Evolutionary conservation across 1,140 invertebrate genomes (phyloP).

Genomic region (Pachypeltis micranthus): DNA sequence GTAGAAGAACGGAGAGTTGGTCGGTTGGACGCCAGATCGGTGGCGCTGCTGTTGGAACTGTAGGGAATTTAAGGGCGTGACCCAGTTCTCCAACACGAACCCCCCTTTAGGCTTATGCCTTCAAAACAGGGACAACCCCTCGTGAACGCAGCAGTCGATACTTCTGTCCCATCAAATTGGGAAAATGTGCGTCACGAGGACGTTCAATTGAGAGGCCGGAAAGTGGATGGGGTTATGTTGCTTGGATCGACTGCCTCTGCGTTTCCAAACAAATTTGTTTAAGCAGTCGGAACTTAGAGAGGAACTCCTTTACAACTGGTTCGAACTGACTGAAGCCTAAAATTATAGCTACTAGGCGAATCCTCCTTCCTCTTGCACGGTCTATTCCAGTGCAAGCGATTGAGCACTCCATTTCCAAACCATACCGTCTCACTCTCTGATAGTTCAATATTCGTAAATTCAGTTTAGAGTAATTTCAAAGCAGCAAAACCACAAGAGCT

Average conservation of each 20-base stretch:
- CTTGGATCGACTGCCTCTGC: not conserved
- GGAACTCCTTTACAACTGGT: too few species aligned
- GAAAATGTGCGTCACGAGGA: not conserved
- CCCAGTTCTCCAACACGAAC: not conserved
- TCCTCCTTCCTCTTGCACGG: too few species aligned
- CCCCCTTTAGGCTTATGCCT: not conserved
- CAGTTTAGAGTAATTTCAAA: too few species aligned
- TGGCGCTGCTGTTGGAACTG: not conserved
- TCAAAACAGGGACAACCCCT: not conserved
- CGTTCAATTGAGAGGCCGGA: not conserved
- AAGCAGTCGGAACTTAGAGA: too few species aligned
- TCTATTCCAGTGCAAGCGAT: too few species aligned
- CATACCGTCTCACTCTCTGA: too few species aligned
- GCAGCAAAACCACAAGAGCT: too few species aligned
- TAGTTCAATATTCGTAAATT: too few species aligned
- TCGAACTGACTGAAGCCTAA: too few species aligned
- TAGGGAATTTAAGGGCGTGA: not conserved
- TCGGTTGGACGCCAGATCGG: not conserved
- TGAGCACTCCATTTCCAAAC: too few species aligned
- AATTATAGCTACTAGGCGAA: too few species aligned
- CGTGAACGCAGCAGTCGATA: not conserved
- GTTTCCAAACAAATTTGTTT: too few species aligned
- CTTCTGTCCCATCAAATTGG: not conserved
- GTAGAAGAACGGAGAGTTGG: not conserved
- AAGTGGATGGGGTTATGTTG: not conserved